Evolutionary conservation across 1,140 invertebrate genomes (phyloP).

Genomic region (Ridgeia piscesae): DNA sequence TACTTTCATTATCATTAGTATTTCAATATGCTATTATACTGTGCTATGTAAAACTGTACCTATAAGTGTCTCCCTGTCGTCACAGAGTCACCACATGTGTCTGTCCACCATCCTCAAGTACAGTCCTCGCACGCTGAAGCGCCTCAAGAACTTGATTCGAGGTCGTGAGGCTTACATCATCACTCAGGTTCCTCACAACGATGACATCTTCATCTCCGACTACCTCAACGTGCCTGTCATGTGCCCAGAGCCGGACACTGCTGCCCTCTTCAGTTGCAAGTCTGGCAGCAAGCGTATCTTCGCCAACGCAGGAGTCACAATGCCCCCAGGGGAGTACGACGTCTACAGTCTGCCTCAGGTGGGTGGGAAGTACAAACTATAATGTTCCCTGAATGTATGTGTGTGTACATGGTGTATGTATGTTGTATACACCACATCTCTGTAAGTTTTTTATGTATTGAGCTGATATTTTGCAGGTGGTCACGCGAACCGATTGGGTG

Average conservation of each 20-base stretch:
- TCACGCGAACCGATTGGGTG: too few species aligned
- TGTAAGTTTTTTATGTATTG: too few species aligned
- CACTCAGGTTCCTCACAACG: constrained; percentile 50
- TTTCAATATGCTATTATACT: too few species aligned
- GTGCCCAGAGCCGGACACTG: constrained; percentile 54
- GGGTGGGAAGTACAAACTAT: constrained; percentile 14
- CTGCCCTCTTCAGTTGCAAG: constrained; percentile 55
- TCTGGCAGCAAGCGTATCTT: constrained; percentile 58
- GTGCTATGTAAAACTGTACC: neutral
- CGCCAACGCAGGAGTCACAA: constrained; percentile 50
- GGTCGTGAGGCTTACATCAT: constrained; percentile 57
- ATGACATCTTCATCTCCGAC: constrained; percentile 55
- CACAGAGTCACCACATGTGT: constrained; percentile 56
- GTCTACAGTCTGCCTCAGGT: constrained; percentile 56
- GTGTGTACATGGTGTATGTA: too few species aligned
- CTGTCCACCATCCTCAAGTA: constrained; percentile 56
- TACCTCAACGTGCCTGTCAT: constrained; percentile 52
- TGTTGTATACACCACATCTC: too few species aligned
- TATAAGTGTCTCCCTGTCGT: neutral
- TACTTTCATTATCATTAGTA: too few species aligned
- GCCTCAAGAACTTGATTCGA: constrained; percentile 52
- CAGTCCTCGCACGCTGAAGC: constrained; percentile 49
- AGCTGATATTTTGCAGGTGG: too few species aligned
- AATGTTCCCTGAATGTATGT: too few species aligned
- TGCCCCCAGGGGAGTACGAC: constrained; percentile 55